Conservation (phyloP, 2,888 invertebrate species). For the Punctoribates punctum region DNA sequence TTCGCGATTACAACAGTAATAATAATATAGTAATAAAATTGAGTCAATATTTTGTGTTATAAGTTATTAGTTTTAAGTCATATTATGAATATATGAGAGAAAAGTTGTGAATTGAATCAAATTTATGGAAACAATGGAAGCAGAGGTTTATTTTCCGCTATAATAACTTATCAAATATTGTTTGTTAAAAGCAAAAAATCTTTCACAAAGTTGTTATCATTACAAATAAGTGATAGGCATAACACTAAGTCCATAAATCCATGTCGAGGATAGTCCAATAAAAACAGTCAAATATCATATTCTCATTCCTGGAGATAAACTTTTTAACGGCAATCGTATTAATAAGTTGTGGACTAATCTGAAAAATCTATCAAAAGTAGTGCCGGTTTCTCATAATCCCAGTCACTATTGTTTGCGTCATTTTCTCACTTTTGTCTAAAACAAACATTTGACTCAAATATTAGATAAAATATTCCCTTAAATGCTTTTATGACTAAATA, state of each 20-base stretch:
- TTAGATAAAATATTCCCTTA: background rate
- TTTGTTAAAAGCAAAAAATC: constrained; percentile 15
- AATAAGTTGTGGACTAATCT: background rate
- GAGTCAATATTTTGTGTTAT: constrained; percentile 4
- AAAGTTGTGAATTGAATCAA: background rate
- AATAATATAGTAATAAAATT: constrained; percentile 25
- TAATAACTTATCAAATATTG: constrained; percentile 27
- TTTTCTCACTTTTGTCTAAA: constrained; percentile 3
- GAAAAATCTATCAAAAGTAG: background rate
- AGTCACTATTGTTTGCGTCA: constrained; percentile 5
- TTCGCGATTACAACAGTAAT: background rate
- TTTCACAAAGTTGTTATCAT: constrained; percentile 12
- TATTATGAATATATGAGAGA: background rate
- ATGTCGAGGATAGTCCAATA: constrained; percentile 18
- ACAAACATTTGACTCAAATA: constrained; percentile 25
- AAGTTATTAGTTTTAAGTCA: background rate
- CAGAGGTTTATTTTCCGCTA: constrained; percentile 25
- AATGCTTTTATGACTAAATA: background rate
- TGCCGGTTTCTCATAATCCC: constrained; percentile 25
- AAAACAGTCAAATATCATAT: constrained; percentile 25
- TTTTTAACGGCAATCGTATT: background rate
- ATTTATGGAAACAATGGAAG: constrained; percentile 16
- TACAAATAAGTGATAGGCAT: background rate
- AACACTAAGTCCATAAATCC: constrained; percentile 29
- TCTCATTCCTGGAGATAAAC: constrained; percentile 4